Conservation (phyloP, 2,113 vertebrate species). For the Gasterosteus aculeatus region DNA sequence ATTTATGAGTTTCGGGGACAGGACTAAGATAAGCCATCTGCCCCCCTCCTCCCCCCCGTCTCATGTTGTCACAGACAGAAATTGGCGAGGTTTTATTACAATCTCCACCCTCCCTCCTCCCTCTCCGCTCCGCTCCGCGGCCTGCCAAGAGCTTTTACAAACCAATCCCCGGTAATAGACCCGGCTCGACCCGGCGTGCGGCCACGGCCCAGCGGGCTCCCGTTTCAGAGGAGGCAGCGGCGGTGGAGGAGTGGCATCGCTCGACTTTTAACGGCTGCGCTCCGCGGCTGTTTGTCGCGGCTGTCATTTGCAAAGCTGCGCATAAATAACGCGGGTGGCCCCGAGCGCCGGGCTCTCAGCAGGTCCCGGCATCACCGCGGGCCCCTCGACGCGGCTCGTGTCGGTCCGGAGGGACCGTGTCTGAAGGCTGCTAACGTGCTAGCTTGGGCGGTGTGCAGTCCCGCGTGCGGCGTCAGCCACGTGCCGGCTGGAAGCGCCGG, state of each 20-base stretch:
- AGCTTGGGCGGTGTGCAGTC: conserved; percentile 3
- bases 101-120: conserved; percentile 5
- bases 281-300: conserved; percentile 29
- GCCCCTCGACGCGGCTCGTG: no score
- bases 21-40: conserved; percentile 51
- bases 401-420: no score
- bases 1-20: conserved; percentile 40
- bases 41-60: conserved; percentile 31
- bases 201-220: conserved; percentile 50
- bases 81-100: conserved; percentile 55
- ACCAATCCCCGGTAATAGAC: conserved; percentile 60
- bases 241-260: conserved; percentile 53
- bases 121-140: conserved; percentile 2
- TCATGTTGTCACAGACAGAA: conserved; percentile 59
- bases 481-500: neutral
- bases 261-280: conserved; percentile 66
- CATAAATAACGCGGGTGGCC: conserved; percentile 8
- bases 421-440: neutral
- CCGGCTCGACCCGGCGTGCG: conserved; percentile 50
- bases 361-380: neutral
- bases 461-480: neutral
- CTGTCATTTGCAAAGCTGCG: conserved; percentile 47
- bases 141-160: conserved; percentile 52
- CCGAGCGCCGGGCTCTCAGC: neutral
- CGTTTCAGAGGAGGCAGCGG: conserved; percentile 56